Evolutionary conservation across 2,113 vertebrate genomes (phyloP).

Genomic region (Gorilla gorilla): DNA sequence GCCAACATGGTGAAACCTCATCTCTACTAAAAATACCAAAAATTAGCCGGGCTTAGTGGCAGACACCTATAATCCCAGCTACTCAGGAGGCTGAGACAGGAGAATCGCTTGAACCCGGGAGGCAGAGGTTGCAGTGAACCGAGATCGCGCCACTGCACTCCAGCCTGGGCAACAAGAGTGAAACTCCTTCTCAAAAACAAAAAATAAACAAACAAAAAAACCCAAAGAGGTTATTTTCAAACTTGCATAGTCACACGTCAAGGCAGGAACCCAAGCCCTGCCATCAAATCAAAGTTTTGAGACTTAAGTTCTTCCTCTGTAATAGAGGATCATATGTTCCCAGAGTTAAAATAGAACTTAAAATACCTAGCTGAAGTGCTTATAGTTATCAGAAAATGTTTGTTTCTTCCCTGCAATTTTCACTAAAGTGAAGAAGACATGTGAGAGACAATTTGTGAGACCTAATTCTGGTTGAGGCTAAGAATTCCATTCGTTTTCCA

Average conservation of each 20-base stretch:
- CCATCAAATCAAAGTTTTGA: conserved; percentile 36
- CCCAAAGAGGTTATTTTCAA: not conserved
- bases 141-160: no score
- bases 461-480: not conserved
- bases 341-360: not conserved
- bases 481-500: not conserved
- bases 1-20: no score
- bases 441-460: not conserved
- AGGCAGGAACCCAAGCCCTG: not conserved
- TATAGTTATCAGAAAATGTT: not conserved
- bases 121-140: no score
- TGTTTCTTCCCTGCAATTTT: not conserved
- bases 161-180: no score
- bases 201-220: not conserved
- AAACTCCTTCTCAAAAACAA: no score
- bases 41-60: no score
- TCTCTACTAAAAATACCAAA: no score
- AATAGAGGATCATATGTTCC: not conserved
- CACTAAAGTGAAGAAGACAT: not conserved
- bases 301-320: not conserved
- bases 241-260: not conserved
- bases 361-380: not conserved
- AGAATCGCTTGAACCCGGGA: no score
- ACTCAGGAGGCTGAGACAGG: no score
- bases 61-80: no score